phyloP scores from a whole-genome alignment of 2,113 vertebrate genomes.

The Sinocyclocheilus anophthalmus region DNA sequence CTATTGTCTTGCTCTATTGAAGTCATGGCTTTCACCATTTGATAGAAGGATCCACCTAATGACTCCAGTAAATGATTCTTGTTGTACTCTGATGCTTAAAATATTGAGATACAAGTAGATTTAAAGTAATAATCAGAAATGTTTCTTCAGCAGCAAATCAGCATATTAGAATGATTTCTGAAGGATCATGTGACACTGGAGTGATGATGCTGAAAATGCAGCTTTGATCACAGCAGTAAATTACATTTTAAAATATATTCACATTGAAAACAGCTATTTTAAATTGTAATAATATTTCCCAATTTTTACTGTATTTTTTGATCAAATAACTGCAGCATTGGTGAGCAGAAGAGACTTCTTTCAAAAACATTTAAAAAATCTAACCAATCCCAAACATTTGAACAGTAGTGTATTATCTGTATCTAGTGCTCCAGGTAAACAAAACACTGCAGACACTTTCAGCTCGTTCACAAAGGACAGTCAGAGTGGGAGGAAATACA shows the following conservation, averaged over 20 bases:
- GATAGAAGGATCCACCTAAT: background rate
- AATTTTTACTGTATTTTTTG: background rate
- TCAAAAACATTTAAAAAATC: background rate
- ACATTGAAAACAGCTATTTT: background rate
- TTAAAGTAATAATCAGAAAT: background rate
- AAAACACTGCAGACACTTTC: background rate
- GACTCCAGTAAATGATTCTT: background rate
- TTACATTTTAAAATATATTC: background rate
- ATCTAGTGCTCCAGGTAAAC: background rate
- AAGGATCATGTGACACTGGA: background rate
- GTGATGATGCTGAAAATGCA: background rate
- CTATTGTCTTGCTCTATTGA: too few relatives aligned
- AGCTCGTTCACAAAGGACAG: background rate
- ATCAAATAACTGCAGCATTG: background rate
- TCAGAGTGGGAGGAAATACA: slow-evolving; percentile 36
- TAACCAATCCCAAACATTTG: background rate
- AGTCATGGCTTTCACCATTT: background rate
- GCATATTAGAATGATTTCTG: background rate
- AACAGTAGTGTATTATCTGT: background rate
- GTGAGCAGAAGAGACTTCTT: background rate
- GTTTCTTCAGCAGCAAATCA: background rate
- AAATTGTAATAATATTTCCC: background rate
- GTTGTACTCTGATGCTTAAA: background rate
- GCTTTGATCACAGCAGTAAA: background rate
- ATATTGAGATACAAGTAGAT: background rate